A percentile compares a stretch with the other conserved stretches of the same genome.
Conservation (phyloP, 2,888 invertebrate species). For the Caenorhabditis sp. region DNA sequence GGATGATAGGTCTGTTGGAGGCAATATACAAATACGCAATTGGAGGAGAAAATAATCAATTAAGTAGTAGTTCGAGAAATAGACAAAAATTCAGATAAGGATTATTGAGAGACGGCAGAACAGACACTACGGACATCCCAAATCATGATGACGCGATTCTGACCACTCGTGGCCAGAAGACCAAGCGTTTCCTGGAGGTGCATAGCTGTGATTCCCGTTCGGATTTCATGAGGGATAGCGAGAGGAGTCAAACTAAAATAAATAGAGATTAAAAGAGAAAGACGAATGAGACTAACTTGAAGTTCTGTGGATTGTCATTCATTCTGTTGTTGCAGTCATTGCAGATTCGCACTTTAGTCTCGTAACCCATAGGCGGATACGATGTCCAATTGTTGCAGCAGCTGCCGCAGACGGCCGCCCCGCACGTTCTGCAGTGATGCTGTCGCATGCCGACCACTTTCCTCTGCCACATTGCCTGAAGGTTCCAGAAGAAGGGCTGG, state of each 20-base stretch:
- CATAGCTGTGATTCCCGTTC: conserved; percentile 91
- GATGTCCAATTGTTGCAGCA: conserved; percentile 91
- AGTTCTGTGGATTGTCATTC: conserved; percentile 74
- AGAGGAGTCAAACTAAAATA: conserved; percentile 89
- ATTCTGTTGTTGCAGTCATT: conserved; percentile 86
- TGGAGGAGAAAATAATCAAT: neutral
- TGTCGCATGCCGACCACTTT: conserved; percentile 80
- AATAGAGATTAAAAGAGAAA: neutral
- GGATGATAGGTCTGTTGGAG: neutral
- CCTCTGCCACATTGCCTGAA: conserved; percentile 97
- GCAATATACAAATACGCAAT: conserved; percentile 7
- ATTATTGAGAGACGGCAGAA: conserved; percentile 19
- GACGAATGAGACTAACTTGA: conserved; percentile 66
- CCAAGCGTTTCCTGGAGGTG: conserved; percentile 90
- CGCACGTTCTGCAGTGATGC: conserved; percentile 85
- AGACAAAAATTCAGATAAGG: neutral
- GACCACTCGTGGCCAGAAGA: conserved; percentile 91
- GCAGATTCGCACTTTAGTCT: conserved; percentile 96
- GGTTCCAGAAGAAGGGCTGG: conserved; percentile 98
- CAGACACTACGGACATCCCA: conserved; percentile 71
- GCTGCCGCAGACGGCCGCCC: conserved; percentile 93
- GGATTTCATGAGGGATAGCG: conserved; percentile 95
- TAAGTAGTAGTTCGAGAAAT: too few species aligned
- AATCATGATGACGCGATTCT: conserved; percentile 92
- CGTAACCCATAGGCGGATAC: conserved; percentile 96